Conservation (phyloP, 2,113 vertebrate genomes). For the Trinectes maculatus region DNA sequence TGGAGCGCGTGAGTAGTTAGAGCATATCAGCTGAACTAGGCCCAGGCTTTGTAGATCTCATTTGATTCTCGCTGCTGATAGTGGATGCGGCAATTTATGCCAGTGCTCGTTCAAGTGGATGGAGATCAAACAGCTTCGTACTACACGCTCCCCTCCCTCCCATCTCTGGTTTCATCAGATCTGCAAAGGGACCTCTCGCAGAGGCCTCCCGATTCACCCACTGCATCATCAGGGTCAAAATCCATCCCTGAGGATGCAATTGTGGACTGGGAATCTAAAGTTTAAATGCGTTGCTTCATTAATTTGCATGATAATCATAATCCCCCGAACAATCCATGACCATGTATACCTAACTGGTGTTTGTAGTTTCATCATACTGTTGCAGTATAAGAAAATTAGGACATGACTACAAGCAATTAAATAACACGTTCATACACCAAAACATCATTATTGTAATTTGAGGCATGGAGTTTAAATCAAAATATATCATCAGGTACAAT, state of each 20-base stretch:
- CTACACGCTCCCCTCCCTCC: conserved; percentile 33
- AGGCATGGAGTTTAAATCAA: background rate
- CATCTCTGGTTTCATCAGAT: conserved; percentile 72
- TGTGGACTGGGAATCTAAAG: conserved; percentile 9
- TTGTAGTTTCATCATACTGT: too few species aligned
- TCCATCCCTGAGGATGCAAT: conserved; percentile 39
- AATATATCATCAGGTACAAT: too few species aligned
- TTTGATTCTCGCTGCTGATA: conserved; percentile 77
- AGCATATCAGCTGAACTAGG: conserved; percentile 48
- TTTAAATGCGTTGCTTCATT: conserved; percentile 34
- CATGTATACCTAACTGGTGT: too few species aligned
- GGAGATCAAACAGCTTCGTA: conserved; percentile 70
- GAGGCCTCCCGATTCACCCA: conserved; percentile 32
- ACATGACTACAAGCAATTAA: background rate
- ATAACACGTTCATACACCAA: background rate
- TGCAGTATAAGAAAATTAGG: background rate
- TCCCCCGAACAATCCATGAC: too few species aligned
- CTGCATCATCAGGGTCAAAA: conserved; percentile 46
- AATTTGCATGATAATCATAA: conserved; percentile 54
- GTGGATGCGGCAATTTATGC: conserved; percentile 71
- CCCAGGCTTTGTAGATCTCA: conserved; percentile 71
- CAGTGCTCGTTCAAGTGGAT: conserved; percentile 69
- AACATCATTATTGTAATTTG: background rate
- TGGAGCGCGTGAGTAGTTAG: conserved; percentile 52
- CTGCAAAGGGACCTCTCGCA: conserved; percentile 53